A percentile compares a stretch with the other conserved stretches of the same genome.
Conservation (phyloP, 2,888 invertebrate genomes). For the Ormyrus rosae region DNA sequence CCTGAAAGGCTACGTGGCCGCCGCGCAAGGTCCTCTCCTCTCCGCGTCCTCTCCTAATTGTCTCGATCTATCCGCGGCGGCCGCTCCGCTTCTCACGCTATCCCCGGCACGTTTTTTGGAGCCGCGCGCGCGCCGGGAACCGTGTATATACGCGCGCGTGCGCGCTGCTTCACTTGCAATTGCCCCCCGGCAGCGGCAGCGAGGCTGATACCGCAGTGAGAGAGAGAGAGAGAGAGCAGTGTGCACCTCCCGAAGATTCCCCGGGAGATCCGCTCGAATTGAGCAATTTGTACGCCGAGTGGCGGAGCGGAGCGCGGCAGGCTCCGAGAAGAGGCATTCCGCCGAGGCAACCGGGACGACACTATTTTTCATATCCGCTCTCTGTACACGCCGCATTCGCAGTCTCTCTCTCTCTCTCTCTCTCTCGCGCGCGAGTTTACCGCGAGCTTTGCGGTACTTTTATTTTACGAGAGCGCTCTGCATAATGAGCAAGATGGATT, state of each 20-base stretch:
- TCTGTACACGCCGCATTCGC: no score
- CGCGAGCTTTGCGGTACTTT: conserved; percentile 41
- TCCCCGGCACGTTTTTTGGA: background rate
- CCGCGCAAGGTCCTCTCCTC: no score
- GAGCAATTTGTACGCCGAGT: conserved; percentile 36
- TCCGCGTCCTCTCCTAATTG: no score
- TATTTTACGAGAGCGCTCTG: conserved; percentile 27
- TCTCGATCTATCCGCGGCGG: background rate
- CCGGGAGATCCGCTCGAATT: background rate
- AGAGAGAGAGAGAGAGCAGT: no score
- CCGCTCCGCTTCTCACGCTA: background rate
- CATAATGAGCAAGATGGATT: conserved; percentile 24
- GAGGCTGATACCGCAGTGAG: no score
- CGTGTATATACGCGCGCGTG: background rate
- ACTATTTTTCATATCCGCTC: background rate
- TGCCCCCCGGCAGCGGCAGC: no score
- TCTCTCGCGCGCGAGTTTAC: background rate
- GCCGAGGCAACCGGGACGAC: background rate
- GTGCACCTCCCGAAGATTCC: no score
- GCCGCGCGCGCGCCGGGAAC: background rate
- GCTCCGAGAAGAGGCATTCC: background rate
- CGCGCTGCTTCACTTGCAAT: no score
- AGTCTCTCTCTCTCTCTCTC: background rate
- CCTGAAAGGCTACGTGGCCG: no score
- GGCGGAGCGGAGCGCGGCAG: background rate